Conservation (phyloP, 2,113 vertebrate species). For the Strix aluco region DNA sequence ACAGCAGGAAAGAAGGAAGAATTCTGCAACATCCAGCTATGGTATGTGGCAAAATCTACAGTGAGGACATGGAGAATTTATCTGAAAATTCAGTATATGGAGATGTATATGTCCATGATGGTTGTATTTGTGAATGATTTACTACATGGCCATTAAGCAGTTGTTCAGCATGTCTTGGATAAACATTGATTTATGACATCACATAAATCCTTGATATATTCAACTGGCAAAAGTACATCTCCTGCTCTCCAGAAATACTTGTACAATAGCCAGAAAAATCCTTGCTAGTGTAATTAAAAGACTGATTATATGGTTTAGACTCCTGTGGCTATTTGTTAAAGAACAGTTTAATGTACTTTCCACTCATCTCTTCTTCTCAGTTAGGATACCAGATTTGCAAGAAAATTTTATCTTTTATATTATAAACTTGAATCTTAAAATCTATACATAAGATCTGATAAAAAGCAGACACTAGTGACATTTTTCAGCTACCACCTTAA, state of each 20-base stretch:
- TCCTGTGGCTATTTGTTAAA: neutral
- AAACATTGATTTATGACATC: neutral
- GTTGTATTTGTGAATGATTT: neutral
- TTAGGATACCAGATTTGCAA: neutral
- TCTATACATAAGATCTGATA: neutral
- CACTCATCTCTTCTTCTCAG: neutral
- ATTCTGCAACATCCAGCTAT: neutral
- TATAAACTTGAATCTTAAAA: neutral
- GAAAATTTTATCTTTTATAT: neutral
- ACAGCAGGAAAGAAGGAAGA: neutral
- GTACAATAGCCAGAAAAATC: neutral
- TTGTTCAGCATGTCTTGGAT: neutral
- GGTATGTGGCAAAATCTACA: neutral
- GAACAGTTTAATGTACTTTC: neutral
- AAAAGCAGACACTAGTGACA: neutral
- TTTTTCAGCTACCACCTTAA: neutral
- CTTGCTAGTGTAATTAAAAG: neutral
- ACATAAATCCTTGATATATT: neutral
- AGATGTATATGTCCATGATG: neutral
- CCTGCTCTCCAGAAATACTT: neutral
- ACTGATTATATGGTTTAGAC: neutral
- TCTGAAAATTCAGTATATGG: neutral
- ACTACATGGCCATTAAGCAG: neutral
- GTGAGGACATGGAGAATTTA: neutral
- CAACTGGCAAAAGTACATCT: neutral